These are phyloP conservation scores for Crossaster papposus DNA, from an alignment of 53 echinoderm and acorn worm species.

Conservation along the genomic window DNA sequence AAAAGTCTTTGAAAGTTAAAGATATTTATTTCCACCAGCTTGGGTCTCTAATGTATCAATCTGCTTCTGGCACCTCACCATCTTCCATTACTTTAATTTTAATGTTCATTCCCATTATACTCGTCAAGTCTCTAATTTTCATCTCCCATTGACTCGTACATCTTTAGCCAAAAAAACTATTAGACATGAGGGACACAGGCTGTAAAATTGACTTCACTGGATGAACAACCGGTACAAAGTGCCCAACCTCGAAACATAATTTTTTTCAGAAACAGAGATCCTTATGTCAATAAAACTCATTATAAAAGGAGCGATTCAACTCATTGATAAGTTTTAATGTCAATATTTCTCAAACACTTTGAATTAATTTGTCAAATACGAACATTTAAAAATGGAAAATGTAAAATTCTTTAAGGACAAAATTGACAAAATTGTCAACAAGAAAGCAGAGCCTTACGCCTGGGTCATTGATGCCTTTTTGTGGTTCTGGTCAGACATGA, in stretches of 20 bases:
- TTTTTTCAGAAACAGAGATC: conserved; percentile 18
- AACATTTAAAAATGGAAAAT: conserved; percentile 65
- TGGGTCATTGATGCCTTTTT: conserved; percentile 29
- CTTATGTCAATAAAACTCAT: conserved; percentile 12
- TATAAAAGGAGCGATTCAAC: conserved; percentile 32
- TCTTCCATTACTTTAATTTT: neutral
- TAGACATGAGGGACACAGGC: conserved; percentile 4
- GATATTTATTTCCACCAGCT: conserved; percentile 43
- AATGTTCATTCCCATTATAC: conserved; percentile 15
- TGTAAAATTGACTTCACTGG: conserved; percentile 40
- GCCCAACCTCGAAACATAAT: neutral
- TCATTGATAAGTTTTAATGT: neutral
- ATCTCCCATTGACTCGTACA: neutral
- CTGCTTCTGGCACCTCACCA: neutral
- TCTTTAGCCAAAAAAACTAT: neutral
- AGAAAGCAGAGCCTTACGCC: neutral
- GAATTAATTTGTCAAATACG: conserved; percentile 44
- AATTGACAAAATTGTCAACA: conserved; percentile 20
- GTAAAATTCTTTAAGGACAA: conserved; percentile 36
- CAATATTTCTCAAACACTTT: conserved; percentile 37
- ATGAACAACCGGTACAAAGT: conserved; percentile 19
- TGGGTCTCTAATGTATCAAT: conserved; percentile 27
- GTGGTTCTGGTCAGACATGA: neutral
- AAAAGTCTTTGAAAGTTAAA: conserved; percentile 7
- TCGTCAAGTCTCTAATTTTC: neutral